Percentiles rank a stretch among this genome's conserved stretches.
Conservation (phyloP, 2,888 invertebrate species). For the Synanthedon formicaeformis region DNA sequence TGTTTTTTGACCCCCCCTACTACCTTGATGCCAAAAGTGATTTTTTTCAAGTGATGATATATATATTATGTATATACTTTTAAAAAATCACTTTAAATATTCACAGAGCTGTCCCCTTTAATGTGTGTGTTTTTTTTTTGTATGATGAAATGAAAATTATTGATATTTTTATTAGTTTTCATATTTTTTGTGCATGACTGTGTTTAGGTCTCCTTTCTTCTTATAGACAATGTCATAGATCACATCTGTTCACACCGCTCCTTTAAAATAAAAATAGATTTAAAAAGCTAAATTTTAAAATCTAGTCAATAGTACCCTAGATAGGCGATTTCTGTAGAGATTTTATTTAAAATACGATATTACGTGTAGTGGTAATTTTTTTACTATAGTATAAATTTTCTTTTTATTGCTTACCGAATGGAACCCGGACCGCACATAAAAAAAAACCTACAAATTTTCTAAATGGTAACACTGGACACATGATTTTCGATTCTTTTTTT, state of each 20-base stretch:
- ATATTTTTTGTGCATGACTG: neutral
- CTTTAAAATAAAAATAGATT: neutral
- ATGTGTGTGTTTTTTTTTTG: neutral
- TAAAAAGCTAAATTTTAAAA: neutral
- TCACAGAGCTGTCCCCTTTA: neutral
- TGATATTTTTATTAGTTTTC: neutral
- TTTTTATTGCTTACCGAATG: conserved; percentile 65
- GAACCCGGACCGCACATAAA: conserved; percentile 47
- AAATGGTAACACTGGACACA: conserved; percentile 27
- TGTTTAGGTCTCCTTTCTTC: neutral
- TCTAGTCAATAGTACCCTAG: neutral
- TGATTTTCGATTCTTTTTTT: conserved; percentile 12
- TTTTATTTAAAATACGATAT: neutral
- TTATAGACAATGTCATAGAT: neutral
- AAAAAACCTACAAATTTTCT: conserved; percentile 12
- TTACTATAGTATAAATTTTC: conserved; percentile 60
- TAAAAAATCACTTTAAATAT: neutral
- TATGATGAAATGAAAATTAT: neutral
- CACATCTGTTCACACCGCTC: neutral
- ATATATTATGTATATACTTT: too few relatives aligned
- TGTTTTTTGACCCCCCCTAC: too few relatives aligned
- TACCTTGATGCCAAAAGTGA: neutral
- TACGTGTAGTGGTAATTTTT: conserved; percentile 9
- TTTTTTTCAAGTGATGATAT: too few relatives aligned
- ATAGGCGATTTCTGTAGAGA: neutral